Evolutionary conservation across 1,140 invertebrate genomes (phyloP), one percentile per base, ranked within the genome.

Genomic region (Cherax quadricarinatus): DNA sequence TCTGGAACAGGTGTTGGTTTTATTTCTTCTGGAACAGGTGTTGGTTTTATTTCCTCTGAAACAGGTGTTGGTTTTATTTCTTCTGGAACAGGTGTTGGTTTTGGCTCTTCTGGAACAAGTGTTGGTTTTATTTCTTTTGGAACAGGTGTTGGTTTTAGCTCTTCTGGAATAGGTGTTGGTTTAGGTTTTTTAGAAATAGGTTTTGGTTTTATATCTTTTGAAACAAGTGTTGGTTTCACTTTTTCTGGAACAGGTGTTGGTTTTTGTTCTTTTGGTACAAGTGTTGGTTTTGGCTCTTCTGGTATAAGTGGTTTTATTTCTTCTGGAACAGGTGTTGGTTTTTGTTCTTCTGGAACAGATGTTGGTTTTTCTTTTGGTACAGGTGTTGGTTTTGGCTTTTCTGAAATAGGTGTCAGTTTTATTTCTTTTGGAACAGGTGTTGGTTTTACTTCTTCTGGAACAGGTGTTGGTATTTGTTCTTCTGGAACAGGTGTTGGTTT

Each of bases 241-340:
- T 85, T 14, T 62, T 14, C 60, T 86, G 14, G 30, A 48, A 9
- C 49, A 49, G 75, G 53, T 82, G 51, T 88, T 79, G 78, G 53
- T 81, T 88, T 88, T 75, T 78, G 79, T 62, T 88, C 41, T 81
- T 62, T 30, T 88, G 86, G 86, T 18, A 21, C 10, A 66, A 57
- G 75, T 88, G 75, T 88, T 62, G 75, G 75, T 88, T 88, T 88
- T 3, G n/a, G n/a, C 62, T 88, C 75, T 81, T 12, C 51, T 88
- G 73, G 49, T 48, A 12, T 9, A 80, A 75, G 86, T 88, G 86
- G 86, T 62, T 80, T 80, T 41, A 21, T 1, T 49, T 88, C 75
- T 48, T 60, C 78, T 16, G 87, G 66, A 51, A 18, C 49, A 14
- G 73, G 87, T 88, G 87, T 87, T 78, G 70, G 70, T 87, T 87